Base-by-base conservation (phyloP, 2,888 invertebrate species). In the Acleris emargana region DNA sequence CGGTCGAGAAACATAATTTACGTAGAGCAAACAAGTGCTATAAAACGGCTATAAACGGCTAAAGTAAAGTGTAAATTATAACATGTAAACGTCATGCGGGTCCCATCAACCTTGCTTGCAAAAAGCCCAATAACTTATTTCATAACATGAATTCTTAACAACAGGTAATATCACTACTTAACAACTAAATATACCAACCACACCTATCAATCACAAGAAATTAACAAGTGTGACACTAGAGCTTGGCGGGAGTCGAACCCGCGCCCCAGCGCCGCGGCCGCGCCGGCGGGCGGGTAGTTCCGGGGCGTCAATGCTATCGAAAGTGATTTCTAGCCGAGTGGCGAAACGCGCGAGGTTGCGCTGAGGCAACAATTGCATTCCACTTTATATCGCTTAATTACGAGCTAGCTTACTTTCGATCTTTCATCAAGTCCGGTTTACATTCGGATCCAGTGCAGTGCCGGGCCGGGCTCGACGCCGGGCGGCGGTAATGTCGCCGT, bases 261-360 rank as follows among this genome's bases (percentile, higher is more conserved):
- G 50, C 73, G 57, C 72, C 69, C 73, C n/a, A 51, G 22, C 50
- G 59, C 38, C 18, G 28, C n/a, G 38, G 67, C 66, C 67, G 73
- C 69, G 62, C 38, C 52, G 69, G 67, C 32, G 32, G 49, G 50
- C 58, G 62, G 51, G 28, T 57, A 50, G 68, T 66, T 61, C 58
- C 64, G 51, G 60, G 67, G 64, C 72, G 70, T 78, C 79, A 79
- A 81, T 79, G 82, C 79, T 80, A 84, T 76, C 77, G 83, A 84
- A 83, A 86, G 81, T 80, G 74, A 76, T 82, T 78, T 78, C 78
- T 74, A 77, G 25, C 71, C 71, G 68, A 71, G 76, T 82, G 82
- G 79, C 76, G 86, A 81, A 83, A 85, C 76, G 79, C 75, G 80
- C 77, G 72, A 63, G 63, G 63, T 58, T 63, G 63, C 58, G 69